Evolutionary conservation across 2,113 vertebrate species (phyloP), one percentile per base, ranked within the genome.

Genomic region (Xyliphius kryptos): DNA sequence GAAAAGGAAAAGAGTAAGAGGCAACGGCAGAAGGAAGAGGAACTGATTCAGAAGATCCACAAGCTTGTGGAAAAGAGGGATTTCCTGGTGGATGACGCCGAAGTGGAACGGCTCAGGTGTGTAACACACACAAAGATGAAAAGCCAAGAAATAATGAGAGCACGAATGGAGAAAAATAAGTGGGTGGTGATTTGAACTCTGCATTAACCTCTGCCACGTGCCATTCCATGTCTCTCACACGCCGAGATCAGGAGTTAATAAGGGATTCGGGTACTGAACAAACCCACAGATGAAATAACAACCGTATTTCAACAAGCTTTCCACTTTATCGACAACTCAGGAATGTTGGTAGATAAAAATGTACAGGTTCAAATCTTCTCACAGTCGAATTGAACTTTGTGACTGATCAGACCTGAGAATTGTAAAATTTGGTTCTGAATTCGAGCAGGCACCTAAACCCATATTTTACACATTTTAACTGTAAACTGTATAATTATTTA

Each of bases 61-160:
- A 92, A 90, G 66, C 81, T 97, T 81, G 96, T 98, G 67, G 93
- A 99, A 79, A 94, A 98, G 83, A 91, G 96, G 77, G 96, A 99
- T 73, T 99, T 97, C 78, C 90, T 99, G 73, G 96, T 99, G 15
- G 96, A 99, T 0, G 96, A 99, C 1, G 95, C 95, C 0, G 96
- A 99, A 69, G 94, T 98, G 53, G 96, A 99, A 70, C 84, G 96
- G 84, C 83, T 97, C 84, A 88, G 95, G 96, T 97, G 21, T 41
- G 56, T 22, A 4, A 3, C 8, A 41, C 9, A 41, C 9, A 11
- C 21, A 15, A 44, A 37, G 5, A 46, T 26, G 8, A 20, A 32
- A 15, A 58, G 11, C 13, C 2, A 51, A 19, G 12, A 12, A 40
- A 19, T 7, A 19, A 57, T 10, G 10, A 17, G 16, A 2, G 8